Conservation (phyloP, 2,113 vertebrate species). For the Geococcyx californianus region DNA sequence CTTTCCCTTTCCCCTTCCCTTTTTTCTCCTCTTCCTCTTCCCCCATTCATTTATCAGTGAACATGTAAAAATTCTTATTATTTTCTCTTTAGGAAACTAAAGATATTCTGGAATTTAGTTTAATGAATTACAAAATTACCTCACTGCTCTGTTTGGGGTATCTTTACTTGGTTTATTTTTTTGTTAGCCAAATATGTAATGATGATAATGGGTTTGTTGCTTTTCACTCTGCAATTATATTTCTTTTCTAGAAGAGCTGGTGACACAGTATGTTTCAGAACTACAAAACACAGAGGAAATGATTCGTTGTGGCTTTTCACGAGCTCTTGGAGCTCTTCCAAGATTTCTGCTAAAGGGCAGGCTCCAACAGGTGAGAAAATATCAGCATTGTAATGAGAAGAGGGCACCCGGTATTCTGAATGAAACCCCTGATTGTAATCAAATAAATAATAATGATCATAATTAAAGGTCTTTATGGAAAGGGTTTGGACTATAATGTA, state of each 20-base stretch:
- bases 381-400: neutral
- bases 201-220: neutral
- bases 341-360: conserved; percentile 81
- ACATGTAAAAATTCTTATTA: neutral
- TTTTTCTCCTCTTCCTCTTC: too few relatives aligned
- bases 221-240: neutral
- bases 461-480: conserved; percentile 1
- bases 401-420: neutral
- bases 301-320: conserved; percentile 87
- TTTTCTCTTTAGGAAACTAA: neutral
- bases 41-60: neutral
- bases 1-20: too few relatives aligned
- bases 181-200: neutral
- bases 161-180: neutral
- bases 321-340: conserved; percentile 89
- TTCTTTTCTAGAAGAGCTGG: conserved; percentile 77
- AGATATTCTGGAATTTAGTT: neutral
- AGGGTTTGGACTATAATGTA: neutral
- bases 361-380: conserved; percentile 83
- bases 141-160: neutral
- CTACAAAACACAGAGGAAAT: conserved; percentile 84
- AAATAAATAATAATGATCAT: neutral
- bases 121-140: neutral
- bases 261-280: conserved; percentile 79
- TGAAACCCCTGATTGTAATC: neutral